Evolutionary conservation across 1,140 invertebrate species (phyloP).

Genomic region (Eubasilissa regina): DNA sequence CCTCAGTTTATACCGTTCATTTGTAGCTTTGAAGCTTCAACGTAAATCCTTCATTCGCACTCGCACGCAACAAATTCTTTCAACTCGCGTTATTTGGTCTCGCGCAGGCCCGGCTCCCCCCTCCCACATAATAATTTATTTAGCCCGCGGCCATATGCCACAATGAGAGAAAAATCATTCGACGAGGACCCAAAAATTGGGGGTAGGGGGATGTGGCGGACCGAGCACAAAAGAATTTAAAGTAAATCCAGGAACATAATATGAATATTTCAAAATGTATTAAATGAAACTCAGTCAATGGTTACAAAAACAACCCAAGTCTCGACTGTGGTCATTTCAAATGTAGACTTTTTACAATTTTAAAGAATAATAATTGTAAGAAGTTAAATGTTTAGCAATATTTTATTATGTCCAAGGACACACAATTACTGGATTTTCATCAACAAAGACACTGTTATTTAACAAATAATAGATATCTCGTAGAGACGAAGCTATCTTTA

Average conservation of each 20-base stretch:
- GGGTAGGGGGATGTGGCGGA: neutral
- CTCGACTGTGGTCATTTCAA: too few species aligned
- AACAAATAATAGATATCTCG: too few species aligned
- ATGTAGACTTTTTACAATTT: too few species aligned
- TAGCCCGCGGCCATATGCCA: conserved; percentile 54
- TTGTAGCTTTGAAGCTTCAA: conserved; percentile 39
- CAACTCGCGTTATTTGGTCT: conserved; percentile 46
- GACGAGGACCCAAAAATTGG: neutral
- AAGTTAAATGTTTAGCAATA: too few species aligned
- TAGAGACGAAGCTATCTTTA: too few species aligned
- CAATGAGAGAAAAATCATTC: conserved; percentile 45
- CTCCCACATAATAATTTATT: conserved; percentile 53
- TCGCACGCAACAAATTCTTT: conserved; percentile 48
- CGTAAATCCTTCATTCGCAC: conserved; percentile 55
- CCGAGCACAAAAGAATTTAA: conserved; percentile 42
- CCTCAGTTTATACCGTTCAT: conserved; percentile 6
- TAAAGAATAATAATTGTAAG: too few species aligned
- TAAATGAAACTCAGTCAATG: conserved; percentile 24
- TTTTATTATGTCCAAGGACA: too few species aligned
- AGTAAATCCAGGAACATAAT: conserved; percentile 23
- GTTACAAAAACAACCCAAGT: too few species aligned
- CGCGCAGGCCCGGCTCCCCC: conserved; percentile 21
- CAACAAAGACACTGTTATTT: too few species aligned
- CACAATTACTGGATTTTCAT: too few species aligned
- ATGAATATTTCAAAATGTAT: conserved; percentile 30